Evolutionary conservation across 2,888 invertebrate genomes (phyloP), one percentile per base, ranked within the genome.

Genomic region (Oeneis ivallda): DNA sequence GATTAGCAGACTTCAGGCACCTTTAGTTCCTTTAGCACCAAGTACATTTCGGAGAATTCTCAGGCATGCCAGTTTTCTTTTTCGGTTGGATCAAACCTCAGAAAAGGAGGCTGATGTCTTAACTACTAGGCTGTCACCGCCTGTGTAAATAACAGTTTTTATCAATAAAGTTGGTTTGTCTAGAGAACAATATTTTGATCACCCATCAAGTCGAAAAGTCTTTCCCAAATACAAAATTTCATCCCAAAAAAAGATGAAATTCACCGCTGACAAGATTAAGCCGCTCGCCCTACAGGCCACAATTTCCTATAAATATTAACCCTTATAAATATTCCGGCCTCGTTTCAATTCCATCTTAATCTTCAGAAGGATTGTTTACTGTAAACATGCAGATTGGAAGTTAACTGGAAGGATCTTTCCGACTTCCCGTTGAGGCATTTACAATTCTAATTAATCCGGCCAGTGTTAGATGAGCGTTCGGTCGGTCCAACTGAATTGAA

Each of bases 341-440:
- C 77, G 86, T 83, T 83, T 80, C 84, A 78, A 84, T 85, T 84
- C 78, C 77, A 76, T 82, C 84, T 84, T 88, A 89, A 90, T 89
- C 89, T 88, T 82, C 82, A 82, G 83, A 85, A 85, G 89, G 88
- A 88, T 90, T 90, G 89, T 90, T 89, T 89, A 80, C 85, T 78
- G 85, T 87, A 89, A 89, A 89, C 84, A 87, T 87, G 87, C 83
- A 85, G 88, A 87, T 87, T 86, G 81, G 79, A 85, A 89, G 85
- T 87, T 84, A 88, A 89, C 86, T 87, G 81, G 81, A 71, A 77
- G 83, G 86, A 83, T 86, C 79, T 77, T 72, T 75, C 72, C 77
- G 83, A 78, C 83, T 86, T 82, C 80, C 67, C 65, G 77, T 70
- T 74, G 78, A 76, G 78, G 83, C 83, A 88, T 90, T 89, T 90